phyloP scores from a whole-genome alignment of 2,113 vertebrate species.

The Aegotheles bennettii region DNA sequence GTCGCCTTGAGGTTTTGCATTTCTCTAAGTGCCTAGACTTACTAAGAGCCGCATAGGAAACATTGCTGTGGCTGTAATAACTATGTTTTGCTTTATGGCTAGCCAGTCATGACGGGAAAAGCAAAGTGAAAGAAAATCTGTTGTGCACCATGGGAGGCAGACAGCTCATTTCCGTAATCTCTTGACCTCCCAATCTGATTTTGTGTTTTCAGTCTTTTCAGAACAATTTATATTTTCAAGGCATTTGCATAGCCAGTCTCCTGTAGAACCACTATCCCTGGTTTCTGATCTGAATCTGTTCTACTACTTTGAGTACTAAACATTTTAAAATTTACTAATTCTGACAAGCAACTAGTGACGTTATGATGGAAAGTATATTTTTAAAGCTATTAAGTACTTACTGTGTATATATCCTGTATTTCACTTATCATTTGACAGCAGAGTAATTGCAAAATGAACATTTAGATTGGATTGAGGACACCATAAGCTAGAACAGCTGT shows the following conservation, averaged over 20 bases:
- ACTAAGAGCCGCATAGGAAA: not conserved
- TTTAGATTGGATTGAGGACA: slow-evolving; percentile 39
- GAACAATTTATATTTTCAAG: slow-evolving; percentile 10
- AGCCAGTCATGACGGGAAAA: not conserved
- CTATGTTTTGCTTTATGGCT: not conserved
- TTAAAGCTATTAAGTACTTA: slow-evolving; percentile 61
- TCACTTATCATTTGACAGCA: slow-evolving; percentile 50
- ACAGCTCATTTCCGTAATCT: slow-evolving; percentile 5
- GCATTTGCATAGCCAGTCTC: not conserved
- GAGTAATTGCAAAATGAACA: slow-evolving; percentile 48
- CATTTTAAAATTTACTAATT: slow-evolving; percentile 27
- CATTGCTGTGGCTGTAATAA: not conserved
- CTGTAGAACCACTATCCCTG: not conserved
- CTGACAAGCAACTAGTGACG: slow-evolving; percentile 33
- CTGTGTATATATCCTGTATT: not conserved
- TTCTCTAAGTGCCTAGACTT: not conserved
- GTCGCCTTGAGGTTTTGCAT: not conserved
- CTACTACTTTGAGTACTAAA: slow-evolving; percentile 11
- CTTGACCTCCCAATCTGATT: slow-evolving; percentile 3
- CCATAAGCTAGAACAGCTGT: not conserved
- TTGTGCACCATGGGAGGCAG: not conserved
- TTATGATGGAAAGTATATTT: slow-evolving; percentile 29
- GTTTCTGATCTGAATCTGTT: not conserved
- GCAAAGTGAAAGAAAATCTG: not conserved
- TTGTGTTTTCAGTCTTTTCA: not conserved